Percentiles rank a stretch among this genome's conserved stretches.
Evolutionary conservation across 2,113 vertebrate species (phyloP).

Genomic region (Podilymbus podiceps): DNA sequence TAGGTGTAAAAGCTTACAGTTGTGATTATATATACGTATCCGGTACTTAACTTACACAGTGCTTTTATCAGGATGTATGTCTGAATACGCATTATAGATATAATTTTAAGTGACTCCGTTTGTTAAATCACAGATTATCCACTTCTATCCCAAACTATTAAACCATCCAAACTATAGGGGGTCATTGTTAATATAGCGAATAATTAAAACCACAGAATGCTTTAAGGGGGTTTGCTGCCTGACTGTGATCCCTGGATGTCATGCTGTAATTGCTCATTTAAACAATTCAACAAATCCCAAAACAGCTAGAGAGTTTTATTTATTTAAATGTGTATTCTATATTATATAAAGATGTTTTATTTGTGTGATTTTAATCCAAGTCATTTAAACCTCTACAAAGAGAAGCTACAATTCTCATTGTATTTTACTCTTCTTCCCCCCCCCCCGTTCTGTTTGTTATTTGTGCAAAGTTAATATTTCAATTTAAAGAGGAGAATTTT

Average conservation of each 20-base stretch:
- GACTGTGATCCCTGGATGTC: not conserved
- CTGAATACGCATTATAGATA: not conserved
- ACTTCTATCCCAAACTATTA: not conserved
- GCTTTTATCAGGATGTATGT: not conserved
- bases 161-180: not conserved
- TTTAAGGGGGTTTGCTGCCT: not conserved
- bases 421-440: not conserved
- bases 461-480: not conserved
- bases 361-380: not conserved
- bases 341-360: not conserved
- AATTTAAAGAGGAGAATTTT: not conserved
- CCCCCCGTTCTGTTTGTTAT: not conserved
- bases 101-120: not conserved
- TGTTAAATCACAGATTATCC: not conserved
- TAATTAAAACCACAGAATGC: not conserved
- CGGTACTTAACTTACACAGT: not conserved
- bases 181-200: not conserved
- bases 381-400: not conserved
- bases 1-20: not conserved
- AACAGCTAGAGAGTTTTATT: not conserved
- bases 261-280: conserved; percentile 12
- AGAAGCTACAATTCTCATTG: not conserved
- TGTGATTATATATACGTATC: not conserved
- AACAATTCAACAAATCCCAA: conserved; percentile 32
- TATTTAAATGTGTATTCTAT: conserved; percentile 22